Base-by-base conservation (phyloP, 2,797 vertebrate species). In the Apogon hyalosoma region DNA sequence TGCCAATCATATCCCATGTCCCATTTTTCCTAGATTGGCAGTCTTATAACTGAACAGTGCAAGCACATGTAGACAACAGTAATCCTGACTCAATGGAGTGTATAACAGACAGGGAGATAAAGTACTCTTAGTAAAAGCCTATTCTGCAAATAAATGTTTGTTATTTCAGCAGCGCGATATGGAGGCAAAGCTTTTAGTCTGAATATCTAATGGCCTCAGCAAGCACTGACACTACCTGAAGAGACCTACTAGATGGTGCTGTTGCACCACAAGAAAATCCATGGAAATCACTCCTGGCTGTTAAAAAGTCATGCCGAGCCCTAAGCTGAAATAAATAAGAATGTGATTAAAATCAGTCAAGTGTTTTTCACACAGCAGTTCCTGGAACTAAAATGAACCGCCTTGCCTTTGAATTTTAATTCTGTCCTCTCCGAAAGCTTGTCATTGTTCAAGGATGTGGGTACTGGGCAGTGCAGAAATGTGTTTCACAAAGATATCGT, bases 281-380 rank as follows among this genome's bases (percentile, higher is more conserved):
- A 36, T 6, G 9, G 45, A 56, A 78, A 41, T 63, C 68, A 51
- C 39, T 61, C 66, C 47, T 8, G 55, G 72, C 53, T 76, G 80
- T 66, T 73, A 55, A 85, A 78, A 79, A 86, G 73, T 73, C 79
- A 83, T 69, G 48, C 61, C 31, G 45, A 82, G 81, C 82, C 87
- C 77, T 69, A 57, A 90, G 79, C 84, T 84, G 78, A 90, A 92
- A 91, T 90, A 91, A 92, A 92, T 86, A 92, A 86, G 89, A 90
- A 87, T 86, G 77, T 90, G 88, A 92, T 93, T 90, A 92, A 92
- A 92, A 93, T 92, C 90, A 91, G 90, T 92, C 89, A 87, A 91
- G 90, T 91, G 88, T 88, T 92, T 90, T 89, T 82, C 83, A 78
- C 87, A 86, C 80, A 82, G 85, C 72, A 24, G 83, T 89, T 89